Evolutionary conservation across 2,888 invertebrate species (phyloP).

Genomic region (Colostygia pectinataria): DNA sequence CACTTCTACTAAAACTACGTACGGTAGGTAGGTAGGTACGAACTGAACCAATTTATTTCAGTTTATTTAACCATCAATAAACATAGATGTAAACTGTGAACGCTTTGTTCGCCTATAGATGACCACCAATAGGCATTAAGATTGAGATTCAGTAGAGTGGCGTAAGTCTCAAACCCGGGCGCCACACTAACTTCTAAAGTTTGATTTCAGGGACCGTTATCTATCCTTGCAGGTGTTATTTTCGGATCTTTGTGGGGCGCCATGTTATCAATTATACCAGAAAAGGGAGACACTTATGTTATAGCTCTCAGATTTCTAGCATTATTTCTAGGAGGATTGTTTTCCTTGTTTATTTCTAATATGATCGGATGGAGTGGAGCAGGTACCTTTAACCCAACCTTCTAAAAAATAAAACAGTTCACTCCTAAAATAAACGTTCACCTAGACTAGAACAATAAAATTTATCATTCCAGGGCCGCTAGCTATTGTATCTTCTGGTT

Average conservation of each 20-base stretch:
- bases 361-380: constrained; percentile 85
- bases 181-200: no score
- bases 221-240: constrained; percentile 87
- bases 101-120: no score
- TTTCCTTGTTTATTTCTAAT: constrained; percentile 90
- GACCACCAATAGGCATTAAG: no score
- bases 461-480: constrained; percentile 81
- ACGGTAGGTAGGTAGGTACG: no score
- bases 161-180: no score
- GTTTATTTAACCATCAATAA: no score
- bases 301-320: constrained; percentile 87
- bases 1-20: not conserved
- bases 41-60: no score
- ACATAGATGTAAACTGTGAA: no score
- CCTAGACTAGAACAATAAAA: no score
- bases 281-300: constrained; percentile 86
- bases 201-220: constrained; percentile 82
- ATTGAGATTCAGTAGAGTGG: no score
- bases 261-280: constrained; percentile 87
- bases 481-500: constrained; percentile 88
- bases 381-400: constrained; percentile 56
- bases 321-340: constrained; percentile 88
- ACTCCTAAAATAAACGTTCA: no score
- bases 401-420: no score
- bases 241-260: constrained; percentile 89